phyloP scores from a whole-genome alignment of 1,140 invertebrate species.

The Eupristina koningsbergeri region DNA sequence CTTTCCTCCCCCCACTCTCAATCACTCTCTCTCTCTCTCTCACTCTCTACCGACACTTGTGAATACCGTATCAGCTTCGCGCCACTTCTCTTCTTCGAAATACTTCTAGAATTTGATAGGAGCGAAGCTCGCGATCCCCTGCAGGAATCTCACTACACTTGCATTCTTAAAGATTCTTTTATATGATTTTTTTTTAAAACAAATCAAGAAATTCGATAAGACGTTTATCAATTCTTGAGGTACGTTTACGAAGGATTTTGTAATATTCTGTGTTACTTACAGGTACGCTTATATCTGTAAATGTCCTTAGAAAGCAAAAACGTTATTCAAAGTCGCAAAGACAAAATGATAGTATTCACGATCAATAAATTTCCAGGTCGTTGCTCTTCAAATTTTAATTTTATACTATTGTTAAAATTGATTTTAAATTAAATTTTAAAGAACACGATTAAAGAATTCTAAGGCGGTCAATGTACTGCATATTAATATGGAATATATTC shows the following conservation, averaged over 20 bases:
- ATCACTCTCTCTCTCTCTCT: conserved; percentile 7
- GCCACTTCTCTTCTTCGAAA: conserved; percentile 24
- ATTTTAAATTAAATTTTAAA: no score
- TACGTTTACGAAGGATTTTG: not conserved
- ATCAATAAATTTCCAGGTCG: no score
- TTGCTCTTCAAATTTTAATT: no score
- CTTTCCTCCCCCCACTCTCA: not conserved
- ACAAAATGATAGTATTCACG: no score
- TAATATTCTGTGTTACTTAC: not conserved
- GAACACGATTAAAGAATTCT: no score
- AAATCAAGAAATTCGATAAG: not conserved
- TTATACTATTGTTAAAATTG: no score
- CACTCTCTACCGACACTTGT: conserved; percentile 5
- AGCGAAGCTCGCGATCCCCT: not conserved
- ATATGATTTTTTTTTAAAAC: not conserved
- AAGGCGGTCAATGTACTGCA: no score
- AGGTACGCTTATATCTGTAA: no score
- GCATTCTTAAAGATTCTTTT: conserved; percentile 11
- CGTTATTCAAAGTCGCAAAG: no score
- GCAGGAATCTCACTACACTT: not conserved
- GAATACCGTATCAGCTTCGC: conserved; percentile 3
- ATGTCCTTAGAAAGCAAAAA: no score
- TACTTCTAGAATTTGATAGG: conserved; percentile 16
- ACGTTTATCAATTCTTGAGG: not conserved
- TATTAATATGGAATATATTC: no score